These are phyloP conservation scores for Metopolophium dirhodum DNA, from an alignment of 1,140 invertebrate genomes.

Conservation along the genomic window DNA sequence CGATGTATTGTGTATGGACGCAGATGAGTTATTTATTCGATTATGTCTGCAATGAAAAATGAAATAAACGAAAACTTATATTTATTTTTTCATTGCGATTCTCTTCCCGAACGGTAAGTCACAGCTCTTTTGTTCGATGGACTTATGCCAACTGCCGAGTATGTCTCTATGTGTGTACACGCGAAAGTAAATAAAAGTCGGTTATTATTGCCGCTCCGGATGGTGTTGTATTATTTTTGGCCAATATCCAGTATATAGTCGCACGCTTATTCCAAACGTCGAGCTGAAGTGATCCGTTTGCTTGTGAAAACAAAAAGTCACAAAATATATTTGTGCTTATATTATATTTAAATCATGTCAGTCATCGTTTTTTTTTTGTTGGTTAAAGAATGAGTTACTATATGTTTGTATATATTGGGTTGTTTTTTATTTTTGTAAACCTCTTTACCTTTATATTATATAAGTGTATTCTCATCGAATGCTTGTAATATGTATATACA, in stretches of 20 bases:
- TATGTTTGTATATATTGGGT: not conserved
- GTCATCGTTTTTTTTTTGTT: not conserved
- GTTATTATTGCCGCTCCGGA: conserved; percentile 36
- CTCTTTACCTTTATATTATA: not conserved
- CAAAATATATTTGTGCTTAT: not conserved
- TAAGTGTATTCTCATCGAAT: not conserved
- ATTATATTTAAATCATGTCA: not conserved
- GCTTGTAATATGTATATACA: too few relatives aligned
- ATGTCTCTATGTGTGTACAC: not conserved
- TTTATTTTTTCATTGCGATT: not conserved
- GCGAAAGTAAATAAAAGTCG: conserved; percentile 40
- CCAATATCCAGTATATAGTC: conserved; percentile 19
- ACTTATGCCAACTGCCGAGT: not conserved
- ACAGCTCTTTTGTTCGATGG: not conserved
- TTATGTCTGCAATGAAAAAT: not conserved
- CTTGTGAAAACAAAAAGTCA: not conserved
- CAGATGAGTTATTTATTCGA: not conserved
- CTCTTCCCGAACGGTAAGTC: not conserved
- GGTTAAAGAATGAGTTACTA: not conserved
- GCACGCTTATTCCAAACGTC: not conserved
- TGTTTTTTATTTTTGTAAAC: not conserved
- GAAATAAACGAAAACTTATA: not conserved
- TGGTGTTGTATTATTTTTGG: conserved; percentile 29
- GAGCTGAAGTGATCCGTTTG: conserved; percentile 15
- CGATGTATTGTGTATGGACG: too few relatives aligned